Evolutionary conservation across 2,888 invertebrate species (phyloP).

Genomic region (Spisula subtruncata): DNA sequence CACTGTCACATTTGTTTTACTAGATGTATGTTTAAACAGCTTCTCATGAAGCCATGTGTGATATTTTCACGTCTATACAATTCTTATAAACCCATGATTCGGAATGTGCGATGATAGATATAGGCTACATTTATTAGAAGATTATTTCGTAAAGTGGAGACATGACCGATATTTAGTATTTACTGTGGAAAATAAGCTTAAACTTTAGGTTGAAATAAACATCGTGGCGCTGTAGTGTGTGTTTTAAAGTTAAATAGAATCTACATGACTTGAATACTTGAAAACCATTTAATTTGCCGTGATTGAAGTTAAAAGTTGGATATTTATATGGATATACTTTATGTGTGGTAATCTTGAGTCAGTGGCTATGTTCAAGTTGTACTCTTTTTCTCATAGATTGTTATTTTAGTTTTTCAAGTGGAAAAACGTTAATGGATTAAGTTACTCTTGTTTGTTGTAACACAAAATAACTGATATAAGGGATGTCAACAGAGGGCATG

Average conservation of each 20-base stretch:
- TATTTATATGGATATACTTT: not conserved
- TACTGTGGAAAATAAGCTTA: not conserved
- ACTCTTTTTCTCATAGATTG: not conserved
- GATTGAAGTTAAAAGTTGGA: too few species aligned
- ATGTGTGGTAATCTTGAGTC: not conserved
- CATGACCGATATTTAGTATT: not conserved
- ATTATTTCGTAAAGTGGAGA: not conserved
- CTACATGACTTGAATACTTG: not conserved
- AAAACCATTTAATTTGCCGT: not conserved
- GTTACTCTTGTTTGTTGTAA: not conserved
- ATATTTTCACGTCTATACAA: not conserved
- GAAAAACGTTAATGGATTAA: not conserved
- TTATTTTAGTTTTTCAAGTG: not conserved
- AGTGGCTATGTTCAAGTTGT: not conserved
- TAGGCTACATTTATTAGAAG: not conserved
- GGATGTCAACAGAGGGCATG: not conserved
- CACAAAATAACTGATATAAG: too few species aligned
- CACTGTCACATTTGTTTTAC: not conserved
- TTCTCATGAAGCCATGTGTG: constrained; percentile 5
- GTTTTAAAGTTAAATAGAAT: not conserved
- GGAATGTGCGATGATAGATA: not conserved
- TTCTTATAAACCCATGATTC: not conserved
- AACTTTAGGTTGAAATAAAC: not conserved
- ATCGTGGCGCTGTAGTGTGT: not conserved
- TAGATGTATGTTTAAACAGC: not conserved